A percentile compares a stretch with the other conserved stretches of the same genome.
Evolutionary conservation across 1,140 invertebrate species (phyloP).

Genomic region (Phymastichus coffea): DNA sequence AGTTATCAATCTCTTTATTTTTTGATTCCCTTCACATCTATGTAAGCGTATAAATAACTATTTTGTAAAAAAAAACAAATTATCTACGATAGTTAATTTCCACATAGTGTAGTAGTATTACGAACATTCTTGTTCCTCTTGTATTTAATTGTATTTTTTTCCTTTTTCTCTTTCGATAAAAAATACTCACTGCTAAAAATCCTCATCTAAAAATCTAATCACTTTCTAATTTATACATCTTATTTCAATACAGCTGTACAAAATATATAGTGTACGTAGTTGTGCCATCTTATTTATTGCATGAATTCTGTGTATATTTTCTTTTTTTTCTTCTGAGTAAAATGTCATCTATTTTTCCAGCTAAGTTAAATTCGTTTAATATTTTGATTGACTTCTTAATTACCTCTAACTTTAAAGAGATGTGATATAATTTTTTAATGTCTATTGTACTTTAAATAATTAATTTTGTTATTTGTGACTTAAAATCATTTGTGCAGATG

Average conservation of each 20-base stretch:
- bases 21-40: conserved; percentile 6
- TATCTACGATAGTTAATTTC: background rate
- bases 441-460: too few species aligned
- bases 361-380: conserved; percentile 20
- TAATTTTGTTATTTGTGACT: too few species aligned
- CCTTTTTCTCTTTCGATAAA: conserved; percentile 4
- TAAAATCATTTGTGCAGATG: too few species aligned
- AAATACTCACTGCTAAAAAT: conserved; percentile 26
- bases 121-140: background rate
- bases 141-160: background rate
- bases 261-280: conserved; percentile 43
- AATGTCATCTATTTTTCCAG: too few species aligned
- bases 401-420: background rate
- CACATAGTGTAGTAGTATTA: background rate
- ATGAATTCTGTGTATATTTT: conserved; percentile 13
- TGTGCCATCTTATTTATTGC: conserved; percentile 42
- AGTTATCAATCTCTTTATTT: background rate
- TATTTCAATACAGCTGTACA: conserved; percentile 38
- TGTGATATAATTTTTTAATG: too few species aligned
- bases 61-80: conserved; percentile 1
- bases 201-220: conserved; percentile 40
- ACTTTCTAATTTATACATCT: conserved; percentile 24
- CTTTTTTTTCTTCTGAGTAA: conserved; percentile 13
- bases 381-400: conserved; percentile 22
- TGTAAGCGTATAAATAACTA: conserved; percentile 24